Base-by-base conservation (phyloP, 2,113 vertebrate species). In the Enhydra lutris region DNA sequence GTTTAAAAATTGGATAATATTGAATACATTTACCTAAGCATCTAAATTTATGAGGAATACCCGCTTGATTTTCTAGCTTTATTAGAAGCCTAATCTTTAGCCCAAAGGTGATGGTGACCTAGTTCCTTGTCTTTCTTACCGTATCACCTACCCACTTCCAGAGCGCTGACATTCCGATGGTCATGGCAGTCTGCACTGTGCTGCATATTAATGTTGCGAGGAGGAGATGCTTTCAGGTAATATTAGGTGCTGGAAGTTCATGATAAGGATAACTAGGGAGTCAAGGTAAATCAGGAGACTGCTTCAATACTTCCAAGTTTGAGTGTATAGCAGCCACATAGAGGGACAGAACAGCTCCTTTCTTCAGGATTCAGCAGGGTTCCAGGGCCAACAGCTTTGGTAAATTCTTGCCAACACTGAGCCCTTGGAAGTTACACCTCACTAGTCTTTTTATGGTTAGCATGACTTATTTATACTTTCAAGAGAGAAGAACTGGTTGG, bases 1-100 rank as follows among this genome's bases (percentile, higher is more conserved):
- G 59, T n/a, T 71, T 82, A 63, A 87, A 78, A 78, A 91, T 11
- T 85, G n/a, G 11, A 67, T 57, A 88, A 42, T 83, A 79, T 55
- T 89, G 24, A 82, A 88, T 31, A 67, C 15, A 73, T 79, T 55
- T 78, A n/a, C 3, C 59, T 23, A 15, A 65, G 4, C 17, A 78
- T 89, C 1, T 79, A 61, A 24, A 52, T 78, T 76, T 87, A 67
- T 81, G 50, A 76, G 4, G 52, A 80, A 29, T 52, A 42, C 0
- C 10, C 1, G 39, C 7, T 80, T 47, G 18, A 55, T 76, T 79
- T 84, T 63, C 1, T 24, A 81, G 7, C 45, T 91, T 83, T 34
- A 21, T 11, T 31, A 18, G 79, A 84, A 91, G 17, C 10, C 18
- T 65, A 47, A 76, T 63, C 52, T 89, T 91, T 59, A 87, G n/a